Evolutionary conservation across 2,113 vertebrate genomes (phyloP).

Genomic region (Colinus virginianus): DNA sequence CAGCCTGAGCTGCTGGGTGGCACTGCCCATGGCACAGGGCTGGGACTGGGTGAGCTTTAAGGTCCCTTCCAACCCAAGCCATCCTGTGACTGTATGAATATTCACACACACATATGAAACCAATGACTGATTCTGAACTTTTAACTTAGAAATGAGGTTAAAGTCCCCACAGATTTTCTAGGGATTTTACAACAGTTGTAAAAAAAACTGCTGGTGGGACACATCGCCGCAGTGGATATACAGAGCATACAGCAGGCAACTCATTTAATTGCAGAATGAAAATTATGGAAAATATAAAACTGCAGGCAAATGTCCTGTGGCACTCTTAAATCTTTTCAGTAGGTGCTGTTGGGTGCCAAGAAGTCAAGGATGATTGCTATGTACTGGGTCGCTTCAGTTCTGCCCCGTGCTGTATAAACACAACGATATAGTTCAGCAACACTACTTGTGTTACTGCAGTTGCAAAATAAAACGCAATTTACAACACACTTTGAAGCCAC

Average conservation of each 20-base stretch:
- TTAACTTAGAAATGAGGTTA: neutral
- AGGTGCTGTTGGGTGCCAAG: neutral
- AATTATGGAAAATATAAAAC: neutral
- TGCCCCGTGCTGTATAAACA: neutral
- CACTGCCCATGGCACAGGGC: neutral
- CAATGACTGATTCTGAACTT: neutral
- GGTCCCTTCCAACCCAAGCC: neutral
- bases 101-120: neutral
- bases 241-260: neutral
- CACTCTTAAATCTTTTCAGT: neutral
- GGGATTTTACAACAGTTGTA: neutral
- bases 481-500: neutral
- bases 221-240: neutral
- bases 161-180: neutral
- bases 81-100: neutral
- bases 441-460: neutral
- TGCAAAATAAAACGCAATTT: neutral
- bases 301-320: neutral
- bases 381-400: neutral
- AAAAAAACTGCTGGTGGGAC: neutral
- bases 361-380: neutral
- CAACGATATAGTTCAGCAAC: neutral
- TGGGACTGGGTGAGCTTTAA: neutral
- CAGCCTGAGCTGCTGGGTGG: neutral
- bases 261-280: neutral